These are phyloP conservation scores for Aphelenchoides besseyi DNA, from an alignment of 1,140 invertebrate species.

Conservation along the genomic window DNA sequence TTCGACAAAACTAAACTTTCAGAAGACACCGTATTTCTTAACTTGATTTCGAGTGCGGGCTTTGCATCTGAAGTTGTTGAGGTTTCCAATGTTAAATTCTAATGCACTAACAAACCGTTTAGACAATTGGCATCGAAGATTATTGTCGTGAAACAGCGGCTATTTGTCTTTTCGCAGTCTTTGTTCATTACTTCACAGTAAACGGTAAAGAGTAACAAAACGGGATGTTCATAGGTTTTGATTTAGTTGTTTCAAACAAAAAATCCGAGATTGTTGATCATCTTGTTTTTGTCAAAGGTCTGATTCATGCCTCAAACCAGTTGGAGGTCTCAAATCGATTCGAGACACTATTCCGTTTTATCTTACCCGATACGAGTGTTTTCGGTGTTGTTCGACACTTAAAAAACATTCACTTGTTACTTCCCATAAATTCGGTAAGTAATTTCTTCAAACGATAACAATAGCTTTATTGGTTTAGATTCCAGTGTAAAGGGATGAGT, in stretches of 20 bases:
- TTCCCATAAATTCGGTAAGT: not conserved
- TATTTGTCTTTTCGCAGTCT: not conserved
- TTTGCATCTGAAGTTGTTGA: slow-evolving; percentile 7
- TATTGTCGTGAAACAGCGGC: not conserved
- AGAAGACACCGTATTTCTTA: not conserved
- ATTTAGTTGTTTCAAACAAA: slow-evolving; percentile 15
- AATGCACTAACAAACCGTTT: not conserved
- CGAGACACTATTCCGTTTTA: not conserved
- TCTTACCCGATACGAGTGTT: not conserved
- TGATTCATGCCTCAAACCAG: not conserved
- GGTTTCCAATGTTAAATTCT: not conserved
- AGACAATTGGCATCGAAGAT: not conserved
- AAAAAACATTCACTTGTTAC: not conserved
- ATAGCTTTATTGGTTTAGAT: no score
- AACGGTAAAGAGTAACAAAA: not conserved
- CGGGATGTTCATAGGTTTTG: not conserved
- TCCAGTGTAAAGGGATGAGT: no score
- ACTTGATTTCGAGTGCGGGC: not conserved
- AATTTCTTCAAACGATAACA: not conserved
- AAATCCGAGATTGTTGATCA: slow-evolving; percentile 4
- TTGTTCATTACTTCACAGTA: slow-evolving; percentile 4
- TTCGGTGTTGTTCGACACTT: not conserved
- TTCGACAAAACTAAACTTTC: not conserved
- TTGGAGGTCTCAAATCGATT: not conserved
- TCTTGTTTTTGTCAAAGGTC: slow-evolving; percentile 14